phyloP scores from a whole-genome alignment of 2,797 vertebrate genomes.

The Myotis daubentonii region DNA sequence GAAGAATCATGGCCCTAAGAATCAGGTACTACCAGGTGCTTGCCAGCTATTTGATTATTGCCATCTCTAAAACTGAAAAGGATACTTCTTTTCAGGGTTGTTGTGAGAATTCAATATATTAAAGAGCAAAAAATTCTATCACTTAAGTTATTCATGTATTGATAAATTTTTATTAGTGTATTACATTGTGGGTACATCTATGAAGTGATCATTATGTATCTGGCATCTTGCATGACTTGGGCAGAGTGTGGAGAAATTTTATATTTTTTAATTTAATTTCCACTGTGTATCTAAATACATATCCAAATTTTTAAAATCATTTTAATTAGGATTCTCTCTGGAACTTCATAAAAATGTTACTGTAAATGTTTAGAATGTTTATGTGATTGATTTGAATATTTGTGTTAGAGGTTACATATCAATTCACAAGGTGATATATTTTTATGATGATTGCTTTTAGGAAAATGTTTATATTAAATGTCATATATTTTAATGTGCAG shows the following conservation, averaged over 20 bases:
- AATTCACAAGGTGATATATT: neutral
- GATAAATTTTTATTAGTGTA: neutral
- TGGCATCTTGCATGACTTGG: neutral
- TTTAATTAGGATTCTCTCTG: neutral
- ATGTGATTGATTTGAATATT: neutral
- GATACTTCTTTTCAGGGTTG: neutral
- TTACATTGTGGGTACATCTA: no score
- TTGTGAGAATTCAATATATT: conserved; percentile 1
- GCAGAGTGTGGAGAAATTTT: neutral
- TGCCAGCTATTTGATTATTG: neutral
- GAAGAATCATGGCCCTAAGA: neutral
- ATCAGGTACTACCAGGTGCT: neutral
- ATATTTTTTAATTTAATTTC: neutral
- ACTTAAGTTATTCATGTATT: neutral
- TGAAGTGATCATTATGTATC: neutral
- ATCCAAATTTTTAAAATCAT: neutral
- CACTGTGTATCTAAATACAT: neutral
- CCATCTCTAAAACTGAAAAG: neutral
- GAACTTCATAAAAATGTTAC: neutral
- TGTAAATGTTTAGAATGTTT: neutral
- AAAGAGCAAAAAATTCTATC: neutral
- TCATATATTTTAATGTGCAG: neutral
- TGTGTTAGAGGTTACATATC: neutral
- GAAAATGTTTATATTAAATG: neutral
- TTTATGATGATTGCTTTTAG: neutral